phyloP scores from a whole-genome alignment of 2,888 invertebrate species.

The Parnassius glacialis region DNA sequence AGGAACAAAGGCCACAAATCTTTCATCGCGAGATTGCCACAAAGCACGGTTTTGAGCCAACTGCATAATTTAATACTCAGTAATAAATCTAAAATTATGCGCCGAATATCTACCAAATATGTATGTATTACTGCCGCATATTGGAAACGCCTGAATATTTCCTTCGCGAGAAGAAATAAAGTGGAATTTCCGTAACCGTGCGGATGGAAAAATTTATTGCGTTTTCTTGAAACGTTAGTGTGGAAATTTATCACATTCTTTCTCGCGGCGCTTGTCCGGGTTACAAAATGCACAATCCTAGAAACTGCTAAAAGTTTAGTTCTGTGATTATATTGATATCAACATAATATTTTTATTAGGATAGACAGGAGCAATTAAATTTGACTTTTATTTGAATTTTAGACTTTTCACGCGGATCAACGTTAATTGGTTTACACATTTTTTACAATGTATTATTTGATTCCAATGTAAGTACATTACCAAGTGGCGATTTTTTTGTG shows the following conservation, averaged over 20 bases:
- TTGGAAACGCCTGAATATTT: conserved; percentile 12
- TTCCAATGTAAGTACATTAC: no score
- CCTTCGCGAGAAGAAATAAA: neutral
- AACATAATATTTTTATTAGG: no score
- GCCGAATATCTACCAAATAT: neutral
- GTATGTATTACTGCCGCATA: neutral
- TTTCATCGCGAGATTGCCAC: neutral
- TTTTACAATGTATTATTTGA: no score
- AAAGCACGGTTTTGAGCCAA: no score
- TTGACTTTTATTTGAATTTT: no score
- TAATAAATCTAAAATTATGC: neutral
- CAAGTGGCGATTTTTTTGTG: no score
- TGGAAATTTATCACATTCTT: conserved; percentile 5
- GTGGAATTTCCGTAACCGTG: conserved; percentile 2
- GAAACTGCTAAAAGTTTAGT: neutral
- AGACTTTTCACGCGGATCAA: no score
- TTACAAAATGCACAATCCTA: neutral
- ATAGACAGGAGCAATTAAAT: no score
- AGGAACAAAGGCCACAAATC: no score
- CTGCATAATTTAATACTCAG: neutral
- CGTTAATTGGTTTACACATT: no score
- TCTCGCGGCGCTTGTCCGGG: neutral
- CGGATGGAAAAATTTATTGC: conserved; percentile 8
- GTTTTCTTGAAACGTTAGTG: neutral
- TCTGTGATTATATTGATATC: no score